Evolutionary conservation across 2,888 invertebrate genomes (phyloP).

Genomic region (Timema cristinae): DNA sequence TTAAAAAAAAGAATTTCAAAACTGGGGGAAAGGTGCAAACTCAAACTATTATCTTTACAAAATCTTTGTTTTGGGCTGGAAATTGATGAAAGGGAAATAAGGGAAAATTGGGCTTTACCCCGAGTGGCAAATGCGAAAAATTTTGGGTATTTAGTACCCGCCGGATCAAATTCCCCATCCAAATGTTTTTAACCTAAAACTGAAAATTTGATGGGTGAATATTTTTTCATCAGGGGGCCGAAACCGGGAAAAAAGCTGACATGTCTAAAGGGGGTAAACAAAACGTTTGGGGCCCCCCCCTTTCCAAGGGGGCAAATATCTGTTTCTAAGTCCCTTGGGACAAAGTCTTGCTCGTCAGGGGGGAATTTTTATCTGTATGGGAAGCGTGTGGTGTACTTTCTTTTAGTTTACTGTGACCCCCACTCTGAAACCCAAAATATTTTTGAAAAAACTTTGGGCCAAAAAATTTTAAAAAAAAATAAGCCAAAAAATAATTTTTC

Average conservation of each 20-base stretch:
- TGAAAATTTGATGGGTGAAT: neutral
- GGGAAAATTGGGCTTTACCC: neutral
- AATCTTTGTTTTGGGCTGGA: neutral
- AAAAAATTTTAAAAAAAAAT: neutral
- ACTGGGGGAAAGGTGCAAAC: slow-evolving; percentile 9
- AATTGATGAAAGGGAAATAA: neutral
- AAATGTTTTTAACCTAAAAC: neutral
- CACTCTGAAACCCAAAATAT: neutral
- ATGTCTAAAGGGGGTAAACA: neutral
- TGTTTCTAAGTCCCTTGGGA: slow-evolving; percentile 3
- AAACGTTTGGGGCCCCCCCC: neutral
- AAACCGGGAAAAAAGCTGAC: neutral
- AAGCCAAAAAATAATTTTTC: neutral
- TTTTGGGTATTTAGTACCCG: neutral
- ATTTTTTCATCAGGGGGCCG: neutral
- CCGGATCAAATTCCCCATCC: neutral
- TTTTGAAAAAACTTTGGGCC: neutral
- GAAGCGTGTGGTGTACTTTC: slow-evolving; percentile 9
- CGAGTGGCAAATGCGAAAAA: neutral
- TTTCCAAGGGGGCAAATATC: neutral
- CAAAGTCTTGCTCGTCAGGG: neutral
- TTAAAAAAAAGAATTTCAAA: slow-evolving; percentile 8
- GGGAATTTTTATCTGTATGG: neutral
- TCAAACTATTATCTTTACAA: slow-evolving; percentile 4
- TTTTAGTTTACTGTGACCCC: neutral